Conservation (phyloP, 2,113 vertebrate genomes). For the Notarius quadriscutis region DNA sequence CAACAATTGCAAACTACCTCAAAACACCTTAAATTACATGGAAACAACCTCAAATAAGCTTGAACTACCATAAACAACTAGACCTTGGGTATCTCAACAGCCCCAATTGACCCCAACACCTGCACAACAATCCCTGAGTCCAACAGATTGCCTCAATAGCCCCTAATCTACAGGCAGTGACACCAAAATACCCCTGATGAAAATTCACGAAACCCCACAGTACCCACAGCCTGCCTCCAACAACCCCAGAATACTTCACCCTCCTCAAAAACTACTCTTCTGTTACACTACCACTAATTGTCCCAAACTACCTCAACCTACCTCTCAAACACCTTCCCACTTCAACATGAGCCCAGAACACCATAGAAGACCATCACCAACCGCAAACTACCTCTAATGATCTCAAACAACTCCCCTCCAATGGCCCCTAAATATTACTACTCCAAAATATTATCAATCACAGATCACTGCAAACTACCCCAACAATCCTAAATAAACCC, state of each 20-base stretch:
- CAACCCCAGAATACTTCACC: not conserved
- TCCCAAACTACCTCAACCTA: not conserved
- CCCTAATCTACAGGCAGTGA: not conserved
- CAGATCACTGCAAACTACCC: not conserved
- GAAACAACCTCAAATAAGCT: not conserved
- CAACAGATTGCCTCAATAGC: not conserved
- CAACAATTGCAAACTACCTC: not conserved
- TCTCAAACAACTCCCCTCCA: not conserved
- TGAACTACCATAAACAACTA: not conserved
- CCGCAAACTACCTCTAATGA: not conserved
- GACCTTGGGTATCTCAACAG: not conserved
- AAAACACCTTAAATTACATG: not conserved
- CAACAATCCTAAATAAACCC: not conserved
- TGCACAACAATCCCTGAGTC: not conserved
- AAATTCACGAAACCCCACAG: not conserved
- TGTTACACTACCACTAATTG: not conserved
- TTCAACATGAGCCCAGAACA: not conserved
- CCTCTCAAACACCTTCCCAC: not conserved
- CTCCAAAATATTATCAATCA: too few species aligned
- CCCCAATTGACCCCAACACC: not conserved
- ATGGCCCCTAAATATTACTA: not conserved
- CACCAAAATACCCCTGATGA: not conserved
- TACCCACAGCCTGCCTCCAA: not conserved
- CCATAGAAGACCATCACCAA: not conserved
- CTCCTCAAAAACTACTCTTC: not conserved